Conservation (phyloP, 2,113 vertebrate species). For the Chunga burmeisteri region DNA sequence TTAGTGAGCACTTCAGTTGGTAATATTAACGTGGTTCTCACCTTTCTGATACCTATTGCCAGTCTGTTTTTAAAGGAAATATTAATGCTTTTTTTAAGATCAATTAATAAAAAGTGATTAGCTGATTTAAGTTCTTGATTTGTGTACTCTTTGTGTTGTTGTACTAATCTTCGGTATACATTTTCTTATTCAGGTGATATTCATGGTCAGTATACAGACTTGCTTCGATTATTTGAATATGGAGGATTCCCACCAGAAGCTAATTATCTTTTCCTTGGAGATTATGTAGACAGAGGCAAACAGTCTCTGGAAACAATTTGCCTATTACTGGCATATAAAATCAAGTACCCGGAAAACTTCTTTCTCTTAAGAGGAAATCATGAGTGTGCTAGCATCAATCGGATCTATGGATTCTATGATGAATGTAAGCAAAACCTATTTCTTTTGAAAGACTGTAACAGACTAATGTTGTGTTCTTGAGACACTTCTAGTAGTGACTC, state of each 20-base stretch:
- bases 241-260: constrained; percentile 98
- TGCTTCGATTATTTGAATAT: constrained; percentile 96
- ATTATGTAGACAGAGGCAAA: constrained; percentile 98
- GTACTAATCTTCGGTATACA: background rate
- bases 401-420: constrained; percentile 95
- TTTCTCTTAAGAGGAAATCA: constrained; percentile 97
- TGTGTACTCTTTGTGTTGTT: background rate
- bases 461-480: background rate
- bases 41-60: background rate
- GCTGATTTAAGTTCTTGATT: background rate
- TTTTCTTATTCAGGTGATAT: constrained; percentile 86
- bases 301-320: constrained; percentile 98
- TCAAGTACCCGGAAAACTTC: constrained; percentile 99
- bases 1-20: background rate
- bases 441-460: background rate
- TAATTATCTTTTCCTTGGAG: constrained; percentile 97
- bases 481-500: background rate
- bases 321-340: constrained; percentile 96
- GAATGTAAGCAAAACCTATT: constrained; percentile 84
- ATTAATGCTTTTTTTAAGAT: background rate
- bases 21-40: background rate
- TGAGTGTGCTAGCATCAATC: constrained; percentile 98
- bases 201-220: constrained; percentile 98
- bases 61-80: background rate
- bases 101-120: background rate